Conservation (phyloP, 1,140 invertebrate genomes). For the Bombus waltoni region DNA sequence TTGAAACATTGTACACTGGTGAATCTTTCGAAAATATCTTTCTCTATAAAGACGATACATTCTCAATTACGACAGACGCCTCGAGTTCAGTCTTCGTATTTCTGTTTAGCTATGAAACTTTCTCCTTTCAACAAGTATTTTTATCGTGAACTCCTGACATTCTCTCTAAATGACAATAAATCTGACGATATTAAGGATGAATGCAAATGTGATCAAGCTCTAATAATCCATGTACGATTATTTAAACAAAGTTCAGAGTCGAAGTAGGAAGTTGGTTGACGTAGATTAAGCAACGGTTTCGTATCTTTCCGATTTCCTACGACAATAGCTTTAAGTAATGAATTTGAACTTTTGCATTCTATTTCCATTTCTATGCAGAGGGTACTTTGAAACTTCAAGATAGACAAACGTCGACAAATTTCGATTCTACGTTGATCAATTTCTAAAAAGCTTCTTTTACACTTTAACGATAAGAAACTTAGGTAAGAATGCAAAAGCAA, state of each 20-base stretch:
- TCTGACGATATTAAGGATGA: background rate
- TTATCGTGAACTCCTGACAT: background rate
- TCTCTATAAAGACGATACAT: background rate
- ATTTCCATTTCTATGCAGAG: background rate
- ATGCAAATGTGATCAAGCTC: background rate
- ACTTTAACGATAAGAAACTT: conserved; percentile 35
- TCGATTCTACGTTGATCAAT: background rate
- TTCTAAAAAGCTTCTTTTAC: background rate
- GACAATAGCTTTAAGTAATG: background rate
- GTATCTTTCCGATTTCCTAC: background rate
- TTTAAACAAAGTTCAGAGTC: background rate
- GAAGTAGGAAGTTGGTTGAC: background rate
- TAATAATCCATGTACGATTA: no score
- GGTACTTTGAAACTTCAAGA: background rate
- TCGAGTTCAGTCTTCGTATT: background rate
- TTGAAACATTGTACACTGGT: background rate
- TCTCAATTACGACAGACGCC: background rate
- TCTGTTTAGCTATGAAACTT: background rate
- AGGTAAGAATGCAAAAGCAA: conserved; percentile 28
- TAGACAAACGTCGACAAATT: background rate
- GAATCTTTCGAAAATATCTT: background rate
- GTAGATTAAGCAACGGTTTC: background rate
- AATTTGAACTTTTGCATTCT: background rate
- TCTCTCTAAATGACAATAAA: background rate
- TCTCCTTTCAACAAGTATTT: background rate